Base-by-base conservation (phyloP, 1,140 invertebrate species). In the Listronotus bonariensis region DNA sequence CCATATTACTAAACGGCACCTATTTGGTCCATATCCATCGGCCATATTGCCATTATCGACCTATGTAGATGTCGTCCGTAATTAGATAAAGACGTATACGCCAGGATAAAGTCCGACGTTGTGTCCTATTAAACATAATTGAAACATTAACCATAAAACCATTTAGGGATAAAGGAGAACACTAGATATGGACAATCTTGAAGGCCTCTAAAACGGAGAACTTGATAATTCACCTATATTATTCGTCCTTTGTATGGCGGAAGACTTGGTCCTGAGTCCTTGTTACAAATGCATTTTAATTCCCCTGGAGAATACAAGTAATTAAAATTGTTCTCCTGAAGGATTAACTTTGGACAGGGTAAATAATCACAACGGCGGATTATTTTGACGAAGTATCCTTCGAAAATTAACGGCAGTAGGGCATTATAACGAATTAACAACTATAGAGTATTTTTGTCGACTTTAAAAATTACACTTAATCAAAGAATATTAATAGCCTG, bases 261-360 rank as follows among this genome's bases (percentile, higher is more conserved):
- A 36, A 34, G 18, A 31, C 42, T 58, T 20, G 41, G 49, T 54
- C 54, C 60, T 43, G 52, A 46, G 61, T 56, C 61, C 40, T 41
- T 14, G 45, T 52, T 59, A 41, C 65, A 42, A 65, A 63, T 69
- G 69, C 67, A 64, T 70, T 72, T 74, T 70, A 71, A 52, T 18
- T 56, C 67, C 64, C 71, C 52, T 42, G 60, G 70, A 67, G 73
- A 70, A 69, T 72, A 72, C 68, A 67, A 72, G 71, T 74, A 74
- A 74, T 74, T 74, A 74, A 74, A 74, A 74, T 66, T 73, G 69
- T 71, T 73, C 73, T 74, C 71, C 68, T 65, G 67, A 72, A 74
- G 71, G 73, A 74, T 74, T 73, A 74, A 72, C 69, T 70, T 70
- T 51, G 71, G 71, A 71, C 71, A 70, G 68, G 65, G 64, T 70